A percentile compares a stretch with the other conserved stretches of the same genome.
phyloP scores from a whole-genome alignment of 1,140 invertebrate species.

The Drosophila elegans region DNA sequence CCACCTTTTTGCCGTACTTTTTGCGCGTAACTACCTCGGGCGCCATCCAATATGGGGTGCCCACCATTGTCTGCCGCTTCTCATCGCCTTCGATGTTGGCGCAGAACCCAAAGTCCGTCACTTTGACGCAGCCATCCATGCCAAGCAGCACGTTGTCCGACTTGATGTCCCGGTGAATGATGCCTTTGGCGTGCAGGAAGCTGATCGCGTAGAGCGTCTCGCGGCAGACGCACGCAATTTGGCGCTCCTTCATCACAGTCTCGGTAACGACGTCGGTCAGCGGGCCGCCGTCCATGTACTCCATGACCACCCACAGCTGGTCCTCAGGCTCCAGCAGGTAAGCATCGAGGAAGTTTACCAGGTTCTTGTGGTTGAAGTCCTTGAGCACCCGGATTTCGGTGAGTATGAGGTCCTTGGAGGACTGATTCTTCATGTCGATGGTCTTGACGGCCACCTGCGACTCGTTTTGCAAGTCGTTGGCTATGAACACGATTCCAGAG shows the following conservation, averaged over 20 bases:
- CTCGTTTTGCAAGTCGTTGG: slow-evolving; percentile 91
- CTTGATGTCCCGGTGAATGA: slow-evolving; percentile 97
- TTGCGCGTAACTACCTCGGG: slow-evolving; percentile 95
- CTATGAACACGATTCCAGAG: slow-evolving; percentile 96
- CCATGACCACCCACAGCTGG: slow-evolving; percentile 98
- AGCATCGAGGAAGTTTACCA: slow-evolving; percentile 98
- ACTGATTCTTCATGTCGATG: slow-evolving; percentile 97
- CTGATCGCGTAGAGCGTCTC: slow-evolving; percentile 97
- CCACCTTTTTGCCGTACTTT: slow-evolving; percentile 95
- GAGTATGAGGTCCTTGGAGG: slow-evolving; percentile 97
- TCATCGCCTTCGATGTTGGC: slow-evolving; percentile 95
- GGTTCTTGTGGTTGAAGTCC: slow-evolving; percentile 97
- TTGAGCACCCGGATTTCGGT: slow-evolving; percentile 98
- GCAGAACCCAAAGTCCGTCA: slow-evolving; percentile 99
- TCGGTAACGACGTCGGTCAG: slow-evolving; percentile 99
- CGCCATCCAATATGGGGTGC: slow-evolving; percentile 95
- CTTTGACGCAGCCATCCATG: slow-evolving; percentile 98
- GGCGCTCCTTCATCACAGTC: slow-evolving; percentile 98
- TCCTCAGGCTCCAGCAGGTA: slow-evolving; percentile 93
- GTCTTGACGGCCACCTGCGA: slow-evolving; percentile 97
- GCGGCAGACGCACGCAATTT: slow-evolving; percentile 97
- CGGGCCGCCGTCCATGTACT: slow-evolving; percentile 97
- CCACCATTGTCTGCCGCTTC: slow-evolving; percentile 98
- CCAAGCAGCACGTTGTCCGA: slow-evolving; percentile 98
- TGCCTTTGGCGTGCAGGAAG: slow-evolving; percentile 96